These are phyloP conservation scores for Endomychus coccineus DNA, from an alignment of 2,888 invertebrate species.

Conservation along the genomic window DNA sequence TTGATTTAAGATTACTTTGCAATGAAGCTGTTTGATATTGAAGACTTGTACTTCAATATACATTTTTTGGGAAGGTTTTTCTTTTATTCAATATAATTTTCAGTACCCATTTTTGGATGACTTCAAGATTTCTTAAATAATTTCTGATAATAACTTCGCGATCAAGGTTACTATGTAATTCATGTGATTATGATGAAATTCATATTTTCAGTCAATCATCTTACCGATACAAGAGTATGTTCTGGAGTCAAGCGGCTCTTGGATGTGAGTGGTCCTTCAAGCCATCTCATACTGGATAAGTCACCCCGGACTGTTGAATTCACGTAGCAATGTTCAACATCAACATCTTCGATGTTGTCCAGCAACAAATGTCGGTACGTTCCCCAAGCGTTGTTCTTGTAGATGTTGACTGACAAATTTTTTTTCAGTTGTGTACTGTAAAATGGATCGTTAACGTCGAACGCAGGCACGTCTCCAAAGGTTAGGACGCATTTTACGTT, in stretches of 20 bases:
- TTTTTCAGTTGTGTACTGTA: conserved; percentile 59
- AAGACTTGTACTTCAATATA: too few relatives aligned
- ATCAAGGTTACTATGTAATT: too few relatives aligned
- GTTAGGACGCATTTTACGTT: conserved; percentile 49
- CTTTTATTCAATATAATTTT: too few relatives aligned
- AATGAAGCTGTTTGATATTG: too few relatives aligned
- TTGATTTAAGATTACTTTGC: too few relatives aligned
- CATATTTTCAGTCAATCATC: too few relatives aligned
- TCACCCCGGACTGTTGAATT: conserved; percentile 78
- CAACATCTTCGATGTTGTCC: conserved; percentile 43
- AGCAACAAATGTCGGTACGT: conserved; percentile 72
- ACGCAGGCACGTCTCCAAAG: conserved; percentile 56
- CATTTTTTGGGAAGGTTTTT: too few relatives aligned
- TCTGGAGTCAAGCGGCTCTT: conserved; percentile 5
- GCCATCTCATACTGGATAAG: conserved; percentile 75
- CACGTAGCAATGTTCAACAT: conserved; percentile 62
- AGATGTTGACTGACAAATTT: conserved; percentile 73
- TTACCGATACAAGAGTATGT: conserved; percentile 12
- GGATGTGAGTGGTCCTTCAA: conserved; percentile 60
- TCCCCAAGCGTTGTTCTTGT: conserved; percentile 50
- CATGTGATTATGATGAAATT: too few relatives aligned
- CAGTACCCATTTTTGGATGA: too few relatives aligned
- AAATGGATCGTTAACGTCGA: conserved; percentile 55
- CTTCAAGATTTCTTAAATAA: too few relatives aligned
- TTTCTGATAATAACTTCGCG: too few relatives aligned